Conservation (phyloP, 2,888 invertebrate genomes). For the Automeris io region DNA sequence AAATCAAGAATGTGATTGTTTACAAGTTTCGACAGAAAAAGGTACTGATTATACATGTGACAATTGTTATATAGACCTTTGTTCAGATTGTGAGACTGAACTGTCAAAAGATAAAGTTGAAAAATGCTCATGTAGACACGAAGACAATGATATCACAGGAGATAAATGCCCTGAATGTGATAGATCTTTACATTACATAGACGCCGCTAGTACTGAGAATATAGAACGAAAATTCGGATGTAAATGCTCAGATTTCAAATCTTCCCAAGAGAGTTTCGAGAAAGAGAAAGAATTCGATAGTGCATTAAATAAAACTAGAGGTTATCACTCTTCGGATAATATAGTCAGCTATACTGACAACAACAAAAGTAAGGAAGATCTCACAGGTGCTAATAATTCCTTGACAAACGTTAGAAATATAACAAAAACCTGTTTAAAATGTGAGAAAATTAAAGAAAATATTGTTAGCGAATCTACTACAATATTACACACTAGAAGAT, state of each 20-base stretch:
- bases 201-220: conserved; percentile 57
- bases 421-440: conserved; percentile 67
- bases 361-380: conserved; percentile 53
- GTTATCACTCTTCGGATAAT: conserved; percentile 67
- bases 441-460: conserved; percentile 71
- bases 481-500: conserved; percentile 45
- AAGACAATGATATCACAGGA: conserved; percentile 32
- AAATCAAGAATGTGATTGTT: conserved; percentile 54
- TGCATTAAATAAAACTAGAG: conserved; percentile 57
- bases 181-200: conserved; percentile 57
- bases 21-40: conserved; percentile 56
- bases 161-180: conserved; percentile 66
- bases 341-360: conserved; percentile 56
- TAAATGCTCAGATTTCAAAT: conserved; percentile 65
- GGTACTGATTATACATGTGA: conserved; percentile 66
- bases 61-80: conserved; percentile 59
- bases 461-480: conserved; percentile 51
- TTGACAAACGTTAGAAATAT: conserved; percentile 49
- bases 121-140: conserved; percentile 46
- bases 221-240: conserved; percentile 54
- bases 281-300: conserved; percentile 56
- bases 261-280: conserved; percentile 66
- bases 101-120: conserved; percentile 45
- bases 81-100: conserved; percentile 65
- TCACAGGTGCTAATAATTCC: conserved; percentile 50